Base-by-base conservation (phyloP, 2,113 vertebrate genomes). In the Falcunculus frontatus region DNA sequence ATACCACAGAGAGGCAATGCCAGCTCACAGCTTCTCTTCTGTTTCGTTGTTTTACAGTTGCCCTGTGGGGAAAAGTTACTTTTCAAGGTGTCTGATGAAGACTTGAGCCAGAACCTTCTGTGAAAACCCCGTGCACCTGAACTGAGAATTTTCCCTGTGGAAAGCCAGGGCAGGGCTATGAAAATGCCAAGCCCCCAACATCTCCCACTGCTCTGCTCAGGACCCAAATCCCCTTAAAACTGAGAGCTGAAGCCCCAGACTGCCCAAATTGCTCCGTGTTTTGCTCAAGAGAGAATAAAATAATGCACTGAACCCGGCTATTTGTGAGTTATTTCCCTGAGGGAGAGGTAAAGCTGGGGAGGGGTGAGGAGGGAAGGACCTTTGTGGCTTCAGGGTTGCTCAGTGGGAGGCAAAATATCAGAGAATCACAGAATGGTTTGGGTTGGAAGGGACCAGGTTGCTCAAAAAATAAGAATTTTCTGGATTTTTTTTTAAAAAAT, bases 281-380 rank as follows among this genome's bases (percentile, higher is more conserved):
- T 47, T 52, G 41, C 23, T 64, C 44, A 19, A 27, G 6, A 57
- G 8, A 64, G 11, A 95, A 88, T 88, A 70, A 95, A 96, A 78
- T 15, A 27, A 15, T 0, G 0, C 13, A 2, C 7, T 33, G 33
- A 7, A 22, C 21, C 0, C 0, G 10, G 14, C 7, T 55, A 0
- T 44, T 19, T 56, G 59, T 26, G 68, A 41, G 69, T 27, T 18
- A 8, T 16, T 76, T 23, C 25, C 57, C 21, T 1, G 1, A 16
- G 73, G 50, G 37, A 30, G 47, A 52, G 46, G 14, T 2, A 27
- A 62, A 42, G 16, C 60, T 84, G 41, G 47, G 33, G 29, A 79
- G 21, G 16, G 10, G 2, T 3, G 26, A 22, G 44, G 33, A 41
- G 23, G 42, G 73, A 56, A n/a, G 41, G 46, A 67, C 3, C 6